Conservation (phyloP, 2,113 vertebrate species). For the Heteronetta atricapilla region DNA sequence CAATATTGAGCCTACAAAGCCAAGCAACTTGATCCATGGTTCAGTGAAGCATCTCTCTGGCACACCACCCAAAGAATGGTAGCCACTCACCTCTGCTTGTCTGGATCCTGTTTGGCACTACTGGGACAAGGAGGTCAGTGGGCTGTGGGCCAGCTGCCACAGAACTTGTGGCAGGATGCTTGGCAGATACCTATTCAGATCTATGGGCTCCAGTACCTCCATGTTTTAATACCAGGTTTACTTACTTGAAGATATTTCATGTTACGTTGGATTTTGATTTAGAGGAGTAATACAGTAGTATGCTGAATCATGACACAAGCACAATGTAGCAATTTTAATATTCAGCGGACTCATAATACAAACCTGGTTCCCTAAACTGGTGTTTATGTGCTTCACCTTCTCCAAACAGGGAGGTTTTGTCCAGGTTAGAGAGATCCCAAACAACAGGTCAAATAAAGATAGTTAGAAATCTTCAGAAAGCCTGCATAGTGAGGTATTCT, state of each 20-base stretch:
- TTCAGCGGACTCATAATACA: background rate
- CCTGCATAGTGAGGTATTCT: background rate
- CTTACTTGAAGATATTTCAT: background rate
- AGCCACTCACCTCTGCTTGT: background rate
- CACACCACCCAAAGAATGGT: background rate
- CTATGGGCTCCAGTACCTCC: background rate
- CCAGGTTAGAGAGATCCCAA: background rate
- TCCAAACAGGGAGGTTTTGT: background rate
- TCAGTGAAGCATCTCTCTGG: background rate
- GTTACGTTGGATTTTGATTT: background rate
- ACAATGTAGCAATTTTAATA: background rate
- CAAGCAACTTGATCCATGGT: too few species aligned
- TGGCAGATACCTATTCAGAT: background rate
- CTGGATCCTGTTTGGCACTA: background rate
- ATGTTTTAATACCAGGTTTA: background rate
- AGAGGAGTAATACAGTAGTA: background rate
- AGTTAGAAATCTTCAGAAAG: background rate
- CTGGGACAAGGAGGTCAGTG: background rate
- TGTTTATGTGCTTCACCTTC: background rate
- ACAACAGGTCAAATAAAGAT: background rate
- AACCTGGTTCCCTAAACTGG: background rate
- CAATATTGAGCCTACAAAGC: background rate
- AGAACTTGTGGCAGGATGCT: background rate
- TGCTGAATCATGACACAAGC: background rate
- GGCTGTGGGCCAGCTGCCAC: too few species aligned